Evolutionary conservation across 2,113 vertebrate genomes (phyloP).

Genomic region (Otis tarda): DNA sequence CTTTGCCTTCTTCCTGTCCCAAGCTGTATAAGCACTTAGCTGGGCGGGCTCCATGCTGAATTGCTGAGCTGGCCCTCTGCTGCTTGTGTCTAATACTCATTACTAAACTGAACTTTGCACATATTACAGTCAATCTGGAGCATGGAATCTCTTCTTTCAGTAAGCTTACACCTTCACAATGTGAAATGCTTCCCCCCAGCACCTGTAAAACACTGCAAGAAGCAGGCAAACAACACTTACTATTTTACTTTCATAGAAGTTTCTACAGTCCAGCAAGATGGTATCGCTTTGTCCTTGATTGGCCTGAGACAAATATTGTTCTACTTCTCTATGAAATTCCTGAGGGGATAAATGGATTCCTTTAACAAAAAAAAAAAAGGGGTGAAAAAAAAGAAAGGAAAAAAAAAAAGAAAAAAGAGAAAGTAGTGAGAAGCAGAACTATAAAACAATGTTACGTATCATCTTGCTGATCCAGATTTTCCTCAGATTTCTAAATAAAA

Average conservation of each 20-base stretch:
- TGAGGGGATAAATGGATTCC: conserved; percentile 89
- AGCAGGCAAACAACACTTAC: conserved; percentile 75
- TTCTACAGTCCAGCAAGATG: conserved; percentile 93
- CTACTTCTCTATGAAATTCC: conserved; percentile 92
- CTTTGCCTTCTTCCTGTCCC: neutral
- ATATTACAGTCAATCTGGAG: neutral
- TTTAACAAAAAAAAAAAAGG: conserved; percentile 35
- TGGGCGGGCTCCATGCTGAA: neutral
- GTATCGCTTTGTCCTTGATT: conserved; percentile 77
- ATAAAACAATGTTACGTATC: neutral
- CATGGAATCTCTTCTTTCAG: neutral
- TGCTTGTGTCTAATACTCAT: neutral
- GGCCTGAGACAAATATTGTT: conserved; percentile 78
- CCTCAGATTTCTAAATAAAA: neutral
- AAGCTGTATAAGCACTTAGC: neutral
- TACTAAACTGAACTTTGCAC: neutral
- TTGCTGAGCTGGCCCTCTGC: neutral
- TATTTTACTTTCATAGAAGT: conserved; percentile 99
- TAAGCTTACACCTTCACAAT: neutral
- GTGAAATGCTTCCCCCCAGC: neutral
- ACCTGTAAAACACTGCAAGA: neutral
- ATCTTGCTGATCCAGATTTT: neutral
- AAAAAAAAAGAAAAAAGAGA: neutral
- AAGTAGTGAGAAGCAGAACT: neutral
- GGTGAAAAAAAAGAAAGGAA: neutral